Evolutionary conservation across 2,888 invertebrate species (phyloP), one percentile per base, ranked within the genome.

Genomic region (Tuta absoluta): DNA sequence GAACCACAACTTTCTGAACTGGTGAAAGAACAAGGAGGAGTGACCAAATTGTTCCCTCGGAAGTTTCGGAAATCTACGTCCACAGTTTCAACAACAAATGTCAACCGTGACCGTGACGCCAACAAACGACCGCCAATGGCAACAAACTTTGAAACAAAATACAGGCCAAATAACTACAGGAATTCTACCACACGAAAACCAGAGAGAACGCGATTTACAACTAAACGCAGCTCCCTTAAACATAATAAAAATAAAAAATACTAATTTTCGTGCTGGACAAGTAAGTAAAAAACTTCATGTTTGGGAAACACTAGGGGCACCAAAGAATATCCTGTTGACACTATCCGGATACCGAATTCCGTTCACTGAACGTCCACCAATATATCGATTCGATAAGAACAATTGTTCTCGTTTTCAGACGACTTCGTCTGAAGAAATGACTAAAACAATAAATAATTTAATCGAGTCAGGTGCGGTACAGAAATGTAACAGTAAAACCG

Each of bases 1-100:
- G 70, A 70, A 62, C 7, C 59, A 65, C 28, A 57, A 69, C 69
- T 14, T 68, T 68, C 51, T 17, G 68, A 41, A 69, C 70, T 68
- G 67, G 68, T 23, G 1, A 53, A 23, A 2, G 12, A 48, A 7
- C 48, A 48, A 48, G 48, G 48, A 48, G 48, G 48, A 48, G 17
- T 48, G 17, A 5, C 48, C 1, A 48, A 48, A 17, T 14, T 48
- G 17, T 48, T 48, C 7, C 48, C 48, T 14, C 17, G 48, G 8
- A 53, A 53, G 10, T 53, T 53, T 11, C 21, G 23, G 23, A 53
- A 23, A 23, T n/a, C n/a, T n/a, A n/a, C n/a, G n/a, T n/a, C n/a
- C n/a, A n/a, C n/a, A n/a, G n/a, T n/a, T n/a, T n/a, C n/a, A n/a
- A n/a, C n/a, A n/a, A n/a, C n/a, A n/a, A n/a, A n/a, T n/a, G n/a